Evolutionary conservation across 2,888 invertebrate genomes (phyloP), one percentile per base, ranked within the genome.

Genomic region (Ligdia adustata): DNA sequence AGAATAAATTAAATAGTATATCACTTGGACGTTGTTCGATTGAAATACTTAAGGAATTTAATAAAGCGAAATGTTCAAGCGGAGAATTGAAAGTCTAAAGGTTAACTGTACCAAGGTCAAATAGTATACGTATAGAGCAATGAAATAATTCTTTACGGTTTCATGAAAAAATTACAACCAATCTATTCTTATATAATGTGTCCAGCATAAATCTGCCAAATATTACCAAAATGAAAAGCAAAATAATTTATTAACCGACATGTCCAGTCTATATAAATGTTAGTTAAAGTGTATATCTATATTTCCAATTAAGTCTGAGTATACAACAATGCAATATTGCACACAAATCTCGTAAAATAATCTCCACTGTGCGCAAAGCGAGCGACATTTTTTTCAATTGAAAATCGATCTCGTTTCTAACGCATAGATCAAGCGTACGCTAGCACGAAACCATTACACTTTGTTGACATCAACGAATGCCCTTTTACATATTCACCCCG

Each of bases 401-500:
- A 66, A 65, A 73, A 75, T 69, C 70, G 70, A 67, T 72, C 64
- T 72, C 73, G 72, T 75, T 77, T 75, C 70, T 70, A 80, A 75
- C 79, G 72, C 79, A 79, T 82, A 83, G 79, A 86, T 83, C 82
- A 82, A 80, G 79, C 80, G 75, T 70, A 72, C 74, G 71, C 75
- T 68, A 82, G 79, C 85, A 82, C 81, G 82, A 84, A 86, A 86
- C 86, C 84, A 86, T 87, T 87, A 86, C 83, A 85, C 81, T 85
- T 79, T 85, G 82, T 88, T 88, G 85, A 86, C 87, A 85, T 77
- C 86, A 83, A 87, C 82, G 82, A 83, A 83, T 85, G 83, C 81
- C 84, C 79, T 82, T 85, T 86, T 85, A 87, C 82, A 86, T 86
- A 89, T 89, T 86, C 86, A 83, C 84, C 82, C 83, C 83, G 81